Conservation (phyloP, 1,140 invertebrate species). For the Hyphantria cunea region DNA sequence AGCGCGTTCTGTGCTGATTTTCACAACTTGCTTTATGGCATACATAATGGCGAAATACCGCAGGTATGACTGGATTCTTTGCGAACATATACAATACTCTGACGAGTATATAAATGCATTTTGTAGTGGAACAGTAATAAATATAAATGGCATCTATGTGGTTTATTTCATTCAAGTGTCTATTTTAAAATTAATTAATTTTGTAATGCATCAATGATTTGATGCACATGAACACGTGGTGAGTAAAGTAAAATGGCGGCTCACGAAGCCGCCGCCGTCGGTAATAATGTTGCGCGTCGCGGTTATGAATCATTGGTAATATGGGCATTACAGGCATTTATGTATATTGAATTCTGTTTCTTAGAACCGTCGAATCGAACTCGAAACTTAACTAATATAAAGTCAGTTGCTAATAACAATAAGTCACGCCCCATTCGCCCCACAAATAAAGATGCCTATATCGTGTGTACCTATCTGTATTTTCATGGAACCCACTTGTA, state of each 20-base stretch:
- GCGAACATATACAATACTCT: slow-evolving; percentile 13
- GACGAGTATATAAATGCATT: slow-evolving; percentile 6
- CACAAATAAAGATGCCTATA: too few relatives aligned
- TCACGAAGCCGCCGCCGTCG: slow-evolving; percentile 36
- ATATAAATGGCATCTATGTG: neutral
- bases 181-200: neutral
- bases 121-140: neutral
- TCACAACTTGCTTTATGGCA: slow-evolving; percentile 48
- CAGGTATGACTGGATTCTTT: slow-evolving; percentile 53
- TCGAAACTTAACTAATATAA: too few relatives aligned
- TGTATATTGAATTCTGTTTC: too few relatives aligned
- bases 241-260: slow-evolving; percentile 74
- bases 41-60: slow-evolving; percentile 63
- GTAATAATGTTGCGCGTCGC: slow-evolving; percentile 34
- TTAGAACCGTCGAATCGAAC: too few relatives aligned
- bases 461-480: too few relatives aligned
- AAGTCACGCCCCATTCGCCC: too few relatives aligned
- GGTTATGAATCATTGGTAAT: slow-evolving; percentile 42
- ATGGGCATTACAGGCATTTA: neutral
- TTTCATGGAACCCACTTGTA: too few relatives aligned
- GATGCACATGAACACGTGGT: slow-evolving; percentile 71
- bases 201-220: slow-evolving; percentile 37
- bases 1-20: slow-evolving; percentile 40
- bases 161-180: too few relatives aligned
- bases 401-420: too few relatives aligned